These are phyloP conservation scores for Tenebrosternarchus preto DNA, from an alignment of 2,113 vertebrate genomes.

Conservation along the genomic window DNA sequence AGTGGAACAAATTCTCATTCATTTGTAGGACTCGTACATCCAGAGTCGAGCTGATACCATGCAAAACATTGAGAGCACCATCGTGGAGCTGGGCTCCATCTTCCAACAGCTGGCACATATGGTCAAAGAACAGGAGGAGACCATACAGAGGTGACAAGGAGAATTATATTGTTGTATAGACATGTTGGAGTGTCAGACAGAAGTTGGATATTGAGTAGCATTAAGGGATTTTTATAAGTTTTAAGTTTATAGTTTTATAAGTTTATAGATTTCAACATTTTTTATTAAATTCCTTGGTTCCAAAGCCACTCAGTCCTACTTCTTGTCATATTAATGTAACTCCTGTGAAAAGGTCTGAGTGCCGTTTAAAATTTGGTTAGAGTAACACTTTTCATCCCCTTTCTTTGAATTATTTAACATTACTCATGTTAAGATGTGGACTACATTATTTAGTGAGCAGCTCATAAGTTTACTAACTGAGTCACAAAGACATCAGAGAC, in stretches of 20 bases:
- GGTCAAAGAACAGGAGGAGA: constrained; percentile 94
- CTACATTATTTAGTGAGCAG: background rate
- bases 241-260: too few relatives aligned
- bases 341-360: background rate
- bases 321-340: background rate
- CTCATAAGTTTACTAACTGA: too few relatives aligned
- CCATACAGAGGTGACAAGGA: constrained; percentile 82
- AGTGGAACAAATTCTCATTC: too few relatives aligned
- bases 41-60: constrained; percentile 91
- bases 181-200: background rate
- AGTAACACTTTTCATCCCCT: background rate
- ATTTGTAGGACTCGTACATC: constrained; percentile 85
- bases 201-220: background rate
- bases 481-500: background rate
- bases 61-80: constrained; percentile 94
- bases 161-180: background rate
- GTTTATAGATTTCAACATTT: background rate
- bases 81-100: constrained; percentile 90
- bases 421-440: background rate
- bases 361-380: background rate
- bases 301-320: too few relatives aligned
- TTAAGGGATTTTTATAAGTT: background rate
- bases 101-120: constrained; percentile 93
- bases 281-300: background rate
- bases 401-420: background rate